Conservation (phyloP, 2,113 vertebrate genomes). For the Hydropotes inermis region DNA sequence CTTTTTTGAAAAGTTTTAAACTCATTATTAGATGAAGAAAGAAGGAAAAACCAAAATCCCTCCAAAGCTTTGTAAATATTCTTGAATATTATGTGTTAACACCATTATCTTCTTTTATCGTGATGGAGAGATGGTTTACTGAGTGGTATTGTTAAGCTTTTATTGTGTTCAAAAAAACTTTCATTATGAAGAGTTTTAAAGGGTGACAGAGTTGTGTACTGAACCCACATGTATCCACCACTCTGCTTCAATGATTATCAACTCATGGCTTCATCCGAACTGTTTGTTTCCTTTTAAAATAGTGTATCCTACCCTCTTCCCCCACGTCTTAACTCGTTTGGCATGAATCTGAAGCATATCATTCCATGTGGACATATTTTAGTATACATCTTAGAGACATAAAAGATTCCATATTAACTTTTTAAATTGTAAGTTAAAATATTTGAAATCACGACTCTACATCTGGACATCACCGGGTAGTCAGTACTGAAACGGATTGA, state of each 20-base stretch:
- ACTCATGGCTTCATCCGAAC: background rate
- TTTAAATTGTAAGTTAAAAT: background rate
- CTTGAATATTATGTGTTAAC: background rate
- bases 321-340: background rate
- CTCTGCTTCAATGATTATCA: background rate
- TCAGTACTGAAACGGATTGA: background rate
- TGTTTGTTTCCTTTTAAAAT: background rate
- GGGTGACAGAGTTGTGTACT: background rate
- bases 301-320: background rate
- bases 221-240: background rate
- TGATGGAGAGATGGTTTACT: background rate
- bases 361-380: background rate
- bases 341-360: background rate
- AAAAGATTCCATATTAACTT: background rate
- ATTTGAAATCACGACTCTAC: background rate
- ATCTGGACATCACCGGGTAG: background rate
- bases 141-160: background rate
- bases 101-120: background rate
- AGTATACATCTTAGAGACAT: background rate
- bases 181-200: background rate
- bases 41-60: background rate
- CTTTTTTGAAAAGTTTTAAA: background rate
- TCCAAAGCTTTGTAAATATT: conserved; percentile 1
- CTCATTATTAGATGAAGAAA: conserved; percentile 18
- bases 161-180: background rate